Conservation (phyloP, 2,888 invertebrate species). For the Coenonympha glycerion region DNA sequence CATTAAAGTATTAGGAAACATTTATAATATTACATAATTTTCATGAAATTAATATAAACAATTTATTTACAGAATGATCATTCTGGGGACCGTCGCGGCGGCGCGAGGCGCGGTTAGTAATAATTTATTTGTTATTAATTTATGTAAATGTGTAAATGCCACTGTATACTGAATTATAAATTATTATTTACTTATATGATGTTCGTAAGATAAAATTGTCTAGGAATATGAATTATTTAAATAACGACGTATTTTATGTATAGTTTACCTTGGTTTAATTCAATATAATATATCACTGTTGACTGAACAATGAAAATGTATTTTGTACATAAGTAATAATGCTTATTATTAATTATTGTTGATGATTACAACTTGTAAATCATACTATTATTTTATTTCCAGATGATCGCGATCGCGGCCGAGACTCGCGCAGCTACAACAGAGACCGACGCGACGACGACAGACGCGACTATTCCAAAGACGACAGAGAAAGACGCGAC, state of each 20-base stretch:
- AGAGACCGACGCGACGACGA: constrained; percentile 41
- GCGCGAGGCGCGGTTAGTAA: constrained; percentile 58
- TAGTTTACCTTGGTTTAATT: too few species aligned
- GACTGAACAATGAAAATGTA: too few species aligned
- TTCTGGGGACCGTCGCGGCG: constrained; percentile 62
- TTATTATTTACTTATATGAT: not conserved
- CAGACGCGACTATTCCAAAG: constrained; percentile 35
- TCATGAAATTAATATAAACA: not conserved
- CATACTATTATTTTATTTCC: constrained; percentile 20
- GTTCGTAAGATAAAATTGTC: not conserved
- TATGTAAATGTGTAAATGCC: not conserved
- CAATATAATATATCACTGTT: too few species aligned
- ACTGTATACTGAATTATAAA: too few species aligned
- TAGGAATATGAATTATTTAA: not conserved
- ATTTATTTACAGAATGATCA: constrained; percentile 52
- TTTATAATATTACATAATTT: not conserved
- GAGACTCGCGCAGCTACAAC: constrained; percentile 62
- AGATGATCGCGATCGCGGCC: constrained; percentile 53
- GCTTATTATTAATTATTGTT: not conserved
- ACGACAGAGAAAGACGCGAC: constrained; percentile 35
- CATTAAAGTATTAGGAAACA: too few species aligned
- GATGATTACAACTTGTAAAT: too few species aligned
- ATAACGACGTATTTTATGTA: not conserved
- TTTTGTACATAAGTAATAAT: not conserved
- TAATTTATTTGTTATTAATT: not conserved